phyloP scores from a whole-genome alignment of 2,113 vertebrate genomes.

The Cercopithecus mona region DNA sequence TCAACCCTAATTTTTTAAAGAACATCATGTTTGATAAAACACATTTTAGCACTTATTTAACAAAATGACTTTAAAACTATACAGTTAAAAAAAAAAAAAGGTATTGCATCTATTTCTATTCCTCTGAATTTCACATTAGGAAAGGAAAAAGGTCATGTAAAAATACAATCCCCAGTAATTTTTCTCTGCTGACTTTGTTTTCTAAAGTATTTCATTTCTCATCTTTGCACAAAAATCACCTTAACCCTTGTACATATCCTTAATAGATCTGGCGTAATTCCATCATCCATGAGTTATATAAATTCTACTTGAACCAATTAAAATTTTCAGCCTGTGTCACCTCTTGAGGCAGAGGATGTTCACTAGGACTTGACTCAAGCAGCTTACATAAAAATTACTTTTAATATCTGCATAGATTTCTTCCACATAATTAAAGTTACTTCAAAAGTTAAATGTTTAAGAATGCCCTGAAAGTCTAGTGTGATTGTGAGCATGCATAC shows the following conservation, averaged over 20 bases:
- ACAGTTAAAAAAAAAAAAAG: not conserved
- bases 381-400: slow-evolving; percentile 65
- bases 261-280: slow-evolving; percentile 64
- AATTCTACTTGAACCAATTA: slow-evolving; percentile 72
- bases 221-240: slow-evolving; percentile 55
- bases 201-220: slow-evolving; percentile 39
- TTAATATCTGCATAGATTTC: slow-evolving; percentile 65
- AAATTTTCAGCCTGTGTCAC: slow-evolving; percentile 46
- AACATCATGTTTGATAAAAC: slow-evolving; percentile 13
- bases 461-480: slow-evolving; percentile 35
- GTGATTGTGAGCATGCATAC: slow-evolving; percentile 36
- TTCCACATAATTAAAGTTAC: slow-evolving; percentile 61
- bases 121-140: slow-evolving; percentile 20
- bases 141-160: not conserved
- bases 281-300: slow-evolving; percentile 59
- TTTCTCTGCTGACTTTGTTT: slow-evolving; percentile 40
- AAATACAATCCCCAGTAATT: slow-evolving; percentile 42
- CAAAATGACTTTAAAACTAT: slow-evolving; percentile 4
- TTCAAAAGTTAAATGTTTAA: slow-evolving; percentile 57
- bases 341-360: slow-evolving; percentile 31
- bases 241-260: slow-evolving; percentile 52
- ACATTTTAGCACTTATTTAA: slow-evolving; percentile 3
- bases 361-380: slow-evolving; percentile 24
- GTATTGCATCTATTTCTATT: not conserved
- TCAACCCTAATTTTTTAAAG: slow-evolving; percentile 29